phyloP scores from a whole-genome alignment of 1,140 invertebrate genomes.

The Agraylea sexmaculata region DNA sequence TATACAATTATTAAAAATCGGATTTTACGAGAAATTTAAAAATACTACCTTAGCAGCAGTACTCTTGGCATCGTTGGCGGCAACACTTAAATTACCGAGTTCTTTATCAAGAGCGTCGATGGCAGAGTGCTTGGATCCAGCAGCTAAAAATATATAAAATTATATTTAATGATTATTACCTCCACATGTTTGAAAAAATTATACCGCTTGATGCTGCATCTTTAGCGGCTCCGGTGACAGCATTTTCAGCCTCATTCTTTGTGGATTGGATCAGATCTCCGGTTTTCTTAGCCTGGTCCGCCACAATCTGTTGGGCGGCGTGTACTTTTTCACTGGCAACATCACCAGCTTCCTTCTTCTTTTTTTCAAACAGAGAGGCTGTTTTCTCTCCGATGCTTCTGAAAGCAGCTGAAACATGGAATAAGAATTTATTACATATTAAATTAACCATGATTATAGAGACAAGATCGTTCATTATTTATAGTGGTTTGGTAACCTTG shows the following conservation, averaged over 20 bases:
- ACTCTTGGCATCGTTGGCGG: constrained; percentile 34
- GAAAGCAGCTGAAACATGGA: constrained; percentile 41
- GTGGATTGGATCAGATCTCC: constrained; percentile 41
- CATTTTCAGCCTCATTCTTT: constrained; percentile 37
- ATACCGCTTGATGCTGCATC: not conserved
- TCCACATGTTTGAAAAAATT: not conserved
- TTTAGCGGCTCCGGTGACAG: constrained; percentile 35
- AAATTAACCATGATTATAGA: too few relatives aligned
- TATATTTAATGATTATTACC: not conserved
- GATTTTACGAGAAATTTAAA: not conserved
- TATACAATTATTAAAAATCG: not conserved
- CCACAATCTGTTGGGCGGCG: constrained; percentile 41
- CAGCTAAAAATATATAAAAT: constrained; percentile 10
- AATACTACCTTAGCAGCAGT: constrained; percentile 27
- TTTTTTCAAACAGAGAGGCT: constrained; percentile 45
- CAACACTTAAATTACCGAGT: constrained; percentile 33
- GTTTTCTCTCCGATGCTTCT: constrained; percentile 50
- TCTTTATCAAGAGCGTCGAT: constrained; percentile 31
- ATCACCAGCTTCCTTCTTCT: constrained; percentile 49
- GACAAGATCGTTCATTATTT: too few relatives aligned
- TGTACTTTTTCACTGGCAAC: constrained; percentile 43
- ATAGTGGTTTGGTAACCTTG: too few relatives aligned
- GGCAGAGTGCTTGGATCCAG: constrained; percentile 15
- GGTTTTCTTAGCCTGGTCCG: constrained; percentile 47
- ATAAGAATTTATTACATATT: constrained; percentile 1